These are phyloP conservation scores for Dendroctonus valens DNA, from an alignment of 1,140 invertebrate species.

Conservation along the genomic window DNA sequence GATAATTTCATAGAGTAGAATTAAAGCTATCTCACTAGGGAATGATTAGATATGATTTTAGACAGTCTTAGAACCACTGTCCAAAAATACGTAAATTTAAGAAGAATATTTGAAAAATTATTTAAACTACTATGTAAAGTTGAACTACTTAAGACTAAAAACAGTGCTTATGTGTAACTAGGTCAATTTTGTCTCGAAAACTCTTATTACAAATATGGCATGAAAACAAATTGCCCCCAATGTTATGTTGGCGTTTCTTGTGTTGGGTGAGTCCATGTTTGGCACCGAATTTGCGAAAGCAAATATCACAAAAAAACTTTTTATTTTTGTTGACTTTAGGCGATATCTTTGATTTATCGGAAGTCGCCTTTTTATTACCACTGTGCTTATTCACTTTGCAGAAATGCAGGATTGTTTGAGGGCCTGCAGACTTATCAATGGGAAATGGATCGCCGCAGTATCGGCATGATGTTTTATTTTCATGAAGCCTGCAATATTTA, in stretches of 20 bases:
- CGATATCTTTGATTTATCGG: constrained; percentile 73
- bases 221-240: constrained; percentile 76
- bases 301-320: constrained; percentile 80
- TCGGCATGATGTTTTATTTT: constrained; percentile 26
- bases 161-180: constrained; percentile 62
- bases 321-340: constrained; percentile 55
- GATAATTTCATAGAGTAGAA: no score
- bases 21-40: no score
- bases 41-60: no score
- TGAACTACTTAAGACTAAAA: constrained; percentile 4
- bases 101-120: neutral
- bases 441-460: constrained; percentile 71
- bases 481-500: constrained; percentile 12
- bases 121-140: neutral
- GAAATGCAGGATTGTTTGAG: constrained; percentile 23
- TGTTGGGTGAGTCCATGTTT: constrained; percentile 78
- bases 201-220: constrained; percentile 83
- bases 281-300: constrained; percentile 79
- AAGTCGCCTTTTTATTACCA: constrained; percentile 61
- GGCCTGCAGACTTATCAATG: constrained; percentile 10
- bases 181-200: constrained; percentile 83
- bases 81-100: no score
- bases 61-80: no score
- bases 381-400: constrained; percentile 36
- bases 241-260: constrained; percentile 72